Conservation (phyloP, 2,888 invertebrate species). For the Embidobia sp. region DNA sequence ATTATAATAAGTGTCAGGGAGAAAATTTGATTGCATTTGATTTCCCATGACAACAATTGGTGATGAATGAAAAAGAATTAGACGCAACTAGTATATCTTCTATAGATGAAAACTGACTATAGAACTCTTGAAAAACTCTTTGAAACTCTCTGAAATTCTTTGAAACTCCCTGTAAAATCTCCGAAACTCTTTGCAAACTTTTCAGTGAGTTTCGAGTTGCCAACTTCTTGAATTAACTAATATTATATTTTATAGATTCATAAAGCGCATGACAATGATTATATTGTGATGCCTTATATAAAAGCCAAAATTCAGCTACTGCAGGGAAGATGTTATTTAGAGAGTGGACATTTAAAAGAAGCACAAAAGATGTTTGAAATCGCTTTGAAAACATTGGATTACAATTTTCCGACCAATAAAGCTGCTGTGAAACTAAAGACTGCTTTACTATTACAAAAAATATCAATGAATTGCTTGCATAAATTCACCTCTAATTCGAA, state of each 20-base stretch:
- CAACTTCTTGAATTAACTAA: no score
- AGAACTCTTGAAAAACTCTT: no score
- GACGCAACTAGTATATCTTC: no score
- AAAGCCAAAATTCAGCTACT: conserved; percentile 81
- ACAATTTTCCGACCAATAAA: conserved; percentile 78
- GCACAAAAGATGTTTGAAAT: conserved; percentile 77
- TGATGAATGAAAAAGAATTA: no score
- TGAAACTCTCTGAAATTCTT: no score
- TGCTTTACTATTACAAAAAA: conserved; percentile 71
- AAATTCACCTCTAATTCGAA: conserved; percentile 66
- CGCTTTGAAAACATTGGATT: conserved; percentile 80
- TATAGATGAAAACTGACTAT: no score
- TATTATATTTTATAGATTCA: conserved; percentile 66
- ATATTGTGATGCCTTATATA: conserved; percentile 74
- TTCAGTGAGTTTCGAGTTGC: no score
- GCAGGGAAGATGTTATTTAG: conserved; percentile 80
- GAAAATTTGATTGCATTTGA: no score
- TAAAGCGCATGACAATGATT: conserved; percentile 69
- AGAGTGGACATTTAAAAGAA: conserved; percentile 79
- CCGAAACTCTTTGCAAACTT: no score
- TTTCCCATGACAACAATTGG: no score
- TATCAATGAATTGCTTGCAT: conserved; percentile 76
- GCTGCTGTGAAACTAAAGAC: conserved; percentile 72
- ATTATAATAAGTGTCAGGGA: no score
- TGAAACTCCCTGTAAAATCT: no score